phyloP scores from a whole-genome alignment of 2,797 vertebrate genomes.

The Acrossocheilus wenchowensis region DNA sequence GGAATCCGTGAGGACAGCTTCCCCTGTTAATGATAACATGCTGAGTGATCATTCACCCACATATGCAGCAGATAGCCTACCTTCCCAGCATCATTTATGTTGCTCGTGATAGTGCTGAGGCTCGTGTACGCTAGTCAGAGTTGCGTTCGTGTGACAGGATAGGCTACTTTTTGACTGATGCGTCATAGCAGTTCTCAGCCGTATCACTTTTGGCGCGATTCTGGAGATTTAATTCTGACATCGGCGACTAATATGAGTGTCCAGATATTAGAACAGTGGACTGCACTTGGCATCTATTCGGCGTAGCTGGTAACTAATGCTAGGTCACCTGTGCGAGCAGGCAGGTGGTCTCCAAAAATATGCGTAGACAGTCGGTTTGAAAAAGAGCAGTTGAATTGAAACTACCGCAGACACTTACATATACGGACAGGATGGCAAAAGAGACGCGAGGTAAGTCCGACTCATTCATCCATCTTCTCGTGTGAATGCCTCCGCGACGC shows the following conservation, averaged over 20 bases:
- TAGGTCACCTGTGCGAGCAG: conserved; percentile 11
- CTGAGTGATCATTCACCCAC: neutral
- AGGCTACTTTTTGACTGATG: conserved; percentile 24
- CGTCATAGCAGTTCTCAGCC: conserved; percentile 36
- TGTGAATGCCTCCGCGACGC: neutral
- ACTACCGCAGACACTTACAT: neutral
- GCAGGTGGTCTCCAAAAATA: conserved; percentile 10
- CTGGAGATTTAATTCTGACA: conserved; percentile 31
- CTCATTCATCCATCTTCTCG: conserved; percentile 15
- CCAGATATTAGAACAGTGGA: neutral
- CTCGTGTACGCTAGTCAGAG: conserved; percentile 16
- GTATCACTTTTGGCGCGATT: conserved; percentile 47
- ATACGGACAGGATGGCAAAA: conserved; percentile 75
- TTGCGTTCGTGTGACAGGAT: conserved; percentile 29
- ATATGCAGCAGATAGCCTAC: neutral
- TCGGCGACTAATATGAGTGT: neutral
- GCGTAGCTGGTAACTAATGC: conserved; percentile 13
- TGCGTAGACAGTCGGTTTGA: neutral
- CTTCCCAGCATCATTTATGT: neutral
- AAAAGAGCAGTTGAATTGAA: neutral
- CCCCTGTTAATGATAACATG: neutral
- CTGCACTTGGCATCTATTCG: neutral
- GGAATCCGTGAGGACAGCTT: neutral
- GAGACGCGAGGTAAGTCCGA: conserved; percentile 76
- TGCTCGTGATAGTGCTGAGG: conserved; percentile 9